These are phyloP conservation scores for Alligator mississippiensis DNA, from an alignment of 2,113 vertebrate genomes.

Conservation along the genomic window DNA sequence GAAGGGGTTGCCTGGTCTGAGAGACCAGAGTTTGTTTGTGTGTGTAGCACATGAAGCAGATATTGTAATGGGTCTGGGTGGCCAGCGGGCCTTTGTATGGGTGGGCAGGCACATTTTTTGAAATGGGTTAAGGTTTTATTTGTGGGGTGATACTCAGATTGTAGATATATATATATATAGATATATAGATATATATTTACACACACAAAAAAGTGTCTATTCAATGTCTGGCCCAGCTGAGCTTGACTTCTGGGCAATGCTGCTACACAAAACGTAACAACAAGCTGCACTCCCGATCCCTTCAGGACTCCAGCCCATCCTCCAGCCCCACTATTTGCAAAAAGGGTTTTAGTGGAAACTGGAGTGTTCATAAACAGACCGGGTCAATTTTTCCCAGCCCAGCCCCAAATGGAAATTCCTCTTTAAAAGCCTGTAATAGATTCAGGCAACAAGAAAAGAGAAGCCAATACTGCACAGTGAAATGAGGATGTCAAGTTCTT, in stretches of 20 bases:
- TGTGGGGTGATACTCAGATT: too few species aligned
- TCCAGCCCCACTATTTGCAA: not conserved
- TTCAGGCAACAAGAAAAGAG: too few species aligned
- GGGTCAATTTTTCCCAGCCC: not conserved
- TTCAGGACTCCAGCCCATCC: not conserved
- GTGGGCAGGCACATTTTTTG: too few species aligned
- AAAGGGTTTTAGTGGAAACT: not conserved
- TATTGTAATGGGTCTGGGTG: too few species aligned
- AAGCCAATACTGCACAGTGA: not conserved
- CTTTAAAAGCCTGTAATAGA: not conserved
- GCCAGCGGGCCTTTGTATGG: too few species aligned
- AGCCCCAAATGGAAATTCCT: not conserved
- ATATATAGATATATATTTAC: too few species aligned
- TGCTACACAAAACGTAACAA: too few species aligned
- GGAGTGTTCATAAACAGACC: not conserved
- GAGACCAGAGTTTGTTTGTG: too few species aligned
- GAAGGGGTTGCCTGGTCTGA: too few species aligned
- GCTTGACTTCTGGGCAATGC: not conserved
- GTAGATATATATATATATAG: too few species aligned
- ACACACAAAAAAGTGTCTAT: not conserved
- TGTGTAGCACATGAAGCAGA: too few species aligned
- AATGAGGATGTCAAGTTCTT: not conserved
- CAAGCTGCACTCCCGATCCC: not conserved
- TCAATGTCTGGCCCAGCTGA: not conserved
- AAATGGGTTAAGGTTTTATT: too few species aligned